A percentile compares a stretch with the other conserved stretches of the same genome.
Conservation (phyloP, 2,888 invertebrate species). For the Pseudococcus viburni region DNA sequence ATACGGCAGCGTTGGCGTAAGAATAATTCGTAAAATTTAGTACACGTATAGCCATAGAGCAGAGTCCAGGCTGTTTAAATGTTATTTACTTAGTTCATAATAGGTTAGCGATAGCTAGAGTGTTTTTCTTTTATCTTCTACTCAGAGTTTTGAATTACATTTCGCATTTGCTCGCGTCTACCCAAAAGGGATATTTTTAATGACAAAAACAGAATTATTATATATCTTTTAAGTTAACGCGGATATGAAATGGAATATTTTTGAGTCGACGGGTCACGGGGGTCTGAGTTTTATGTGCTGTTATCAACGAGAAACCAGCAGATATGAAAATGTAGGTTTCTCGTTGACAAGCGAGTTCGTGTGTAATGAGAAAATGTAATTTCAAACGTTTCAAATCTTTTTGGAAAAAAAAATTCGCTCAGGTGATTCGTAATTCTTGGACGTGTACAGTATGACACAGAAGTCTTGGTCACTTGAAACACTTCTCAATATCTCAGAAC, state of each 20-base stretch:
- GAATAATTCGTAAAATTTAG: constrained; percentile 29
- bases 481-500: too few species aligned
- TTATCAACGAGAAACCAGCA: background rate
- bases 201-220: constrained; percentile 37
- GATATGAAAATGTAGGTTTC: background rate
- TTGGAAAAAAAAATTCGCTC: too few species aligned
- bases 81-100: constrained; percentile 50
- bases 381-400: background rate
- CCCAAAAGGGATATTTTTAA: constrained; percentile 40
- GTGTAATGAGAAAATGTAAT: background rate
- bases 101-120: constrained; percentile 45
- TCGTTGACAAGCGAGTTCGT: too few species aligned
- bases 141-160: background rate
- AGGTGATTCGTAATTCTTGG: too few species aligned
- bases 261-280: background rate
- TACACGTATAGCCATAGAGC: background rate
- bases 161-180: background rate
- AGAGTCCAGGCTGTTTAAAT: constrained; percentile 45
- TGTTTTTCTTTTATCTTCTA: constrained; percentile 39
- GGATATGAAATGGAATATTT: background rate
- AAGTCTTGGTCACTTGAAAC: too few species aligned
- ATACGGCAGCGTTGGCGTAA: background rate
- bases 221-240: background rate
- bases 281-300: background rate
- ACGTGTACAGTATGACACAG: too few species aligned